Percentiles rank a stretch among this genome's conserved stretches.
These are phyloP conservation scores for Paramuricea clavata DNA, from an alignment of 92 coral and sea anemone genomes.

Conservation along the genomic window DNA sequence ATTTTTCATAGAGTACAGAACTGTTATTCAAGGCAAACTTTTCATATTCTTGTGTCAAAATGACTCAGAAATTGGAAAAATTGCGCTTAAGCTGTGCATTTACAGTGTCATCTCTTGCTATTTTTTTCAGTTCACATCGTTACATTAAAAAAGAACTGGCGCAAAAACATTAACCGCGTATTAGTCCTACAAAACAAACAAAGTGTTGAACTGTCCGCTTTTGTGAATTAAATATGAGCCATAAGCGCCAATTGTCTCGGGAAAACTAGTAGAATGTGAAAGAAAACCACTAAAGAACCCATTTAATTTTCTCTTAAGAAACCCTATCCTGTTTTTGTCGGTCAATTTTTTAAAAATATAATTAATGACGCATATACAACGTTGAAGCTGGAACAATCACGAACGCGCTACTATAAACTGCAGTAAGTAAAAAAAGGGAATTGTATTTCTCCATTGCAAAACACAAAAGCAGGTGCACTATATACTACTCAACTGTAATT, in stretches of 20 bases:
- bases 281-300: background rate
- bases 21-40: too few relatives aligned
- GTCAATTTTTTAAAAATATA: too few relatives aligned
- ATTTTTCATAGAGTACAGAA: background rate
- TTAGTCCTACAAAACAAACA: background rate
- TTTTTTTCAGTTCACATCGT: background rate
- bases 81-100: background rate
- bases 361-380: background rate
- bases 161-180: constrained; percentile 3
- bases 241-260: background rate
- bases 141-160: background rate
- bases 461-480: background rate
- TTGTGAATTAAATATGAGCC: background rate
- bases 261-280: background rate
- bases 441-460: background rate
- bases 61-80: too few relatives aligned
- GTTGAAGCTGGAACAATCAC: background rate
- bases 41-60: too few relatives aligned
- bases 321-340: background rate
- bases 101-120: background rate
- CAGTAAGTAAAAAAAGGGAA: background rate
- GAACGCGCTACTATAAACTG: background rate
- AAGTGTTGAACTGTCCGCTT: background rate
- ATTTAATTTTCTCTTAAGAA: background rate
- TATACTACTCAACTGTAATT: background rate